These are phyloP conservation scores for Sminthurinus signatus DNA, from an alignment of 1,140 invertebrate genomes.

Conservation along the genomic window DNA sequence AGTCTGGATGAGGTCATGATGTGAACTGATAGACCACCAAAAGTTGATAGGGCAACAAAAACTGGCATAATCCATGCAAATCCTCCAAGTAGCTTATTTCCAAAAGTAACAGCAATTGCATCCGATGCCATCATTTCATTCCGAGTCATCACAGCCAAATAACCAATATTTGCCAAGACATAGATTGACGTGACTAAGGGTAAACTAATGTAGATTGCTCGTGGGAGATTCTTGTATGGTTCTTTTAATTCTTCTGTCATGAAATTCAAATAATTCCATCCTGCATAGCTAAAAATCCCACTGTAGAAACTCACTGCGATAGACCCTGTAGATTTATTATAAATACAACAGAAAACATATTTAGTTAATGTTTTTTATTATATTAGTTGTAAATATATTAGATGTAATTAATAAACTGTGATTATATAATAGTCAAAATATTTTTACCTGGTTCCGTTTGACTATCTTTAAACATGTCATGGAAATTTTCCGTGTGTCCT, in stretches of 20 bases:
- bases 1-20: conserved; percentile 49
- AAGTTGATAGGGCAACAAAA: conserved; percentile 80
- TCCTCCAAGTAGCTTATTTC: conserved; percentile 68
- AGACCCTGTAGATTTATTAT: conserved; percentile 71
- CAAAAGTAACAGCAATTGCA: conserved; percentile 88
- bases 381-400: too few species aligned
- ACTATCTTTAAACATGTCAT: conserved; percentile 72
- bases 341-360: too few species aligned
- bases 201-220: conserved; percentile 82
- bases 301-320: conserved; percentile 89
- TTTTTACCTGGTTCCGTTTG: too few species aligned
- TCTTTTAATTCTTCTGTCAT: conserved; percentile 89
- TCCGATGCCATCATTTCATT: conserved; percentile 71
- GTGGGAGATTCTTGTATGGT: conserved; percentile 83
- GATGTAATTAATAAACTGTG: too few species aligned
- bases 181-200: conserved; percentile 84
- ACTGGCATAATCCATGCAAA: conserved; percentile 82
- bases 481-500: conserved; percentile 59
- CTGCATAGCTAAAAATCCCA: conserved; percentile 64
- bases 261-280: conserved; percentile 60
- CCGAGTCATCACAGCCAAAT: conserved; percentile 75
- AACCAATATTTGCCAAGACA: conserved; percentile 81
- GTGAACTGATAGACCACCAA: conserved; percentile 73
- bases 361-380: too few species aligned
- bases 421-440: too few species aligned